Conservation (phyloP, 2,113 vertebrate genomes). For the Oryzias javanicus region DNA sequence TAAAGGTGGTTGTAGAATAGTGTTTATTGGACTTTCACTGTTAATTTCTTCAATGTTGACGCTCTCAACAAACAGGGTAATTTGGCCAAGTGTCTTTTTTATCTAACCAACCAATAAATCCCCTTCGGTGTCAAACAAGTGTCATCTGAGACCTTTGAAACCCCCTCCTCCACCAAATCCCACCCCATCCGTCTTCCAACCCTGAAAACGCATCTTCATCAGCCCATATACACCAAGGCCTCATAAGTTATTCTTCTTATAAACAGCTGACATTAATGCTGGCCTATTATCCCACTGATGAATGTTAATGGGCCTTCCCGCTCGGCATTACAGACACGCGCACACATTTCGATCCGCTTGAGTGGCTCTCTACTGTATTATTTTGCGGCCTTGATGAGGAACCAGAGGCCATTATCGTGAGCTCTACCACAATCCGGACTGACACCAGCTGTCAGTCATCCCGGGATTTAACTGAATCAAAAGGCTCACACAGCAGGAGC, state of each 20-base stretch:
- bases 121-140: slow-evolving; percentile 32
- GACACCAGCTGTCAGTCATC: slow-evolving; percentile 58
- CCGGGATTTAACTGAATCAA: slow-evolving; percentile 35
- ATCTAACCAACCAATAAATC: slow-evolving; percentile 41
- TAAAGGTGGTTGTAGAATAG: neutral
- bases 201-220: slow-evolving; percentile 14
- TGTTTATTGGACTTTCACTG: too few relatives aligned
- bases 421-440: slow-evolving; percentile 32
- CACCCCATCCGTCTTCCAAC: neutral
- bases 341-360: slow-evolving; percentile 40
- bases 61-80: too few relatives aligned
- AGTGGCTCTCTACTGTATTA: slow-evolving; percentile 50
- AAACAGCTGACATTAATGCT: slow-evolving; percentile 67
- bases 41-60: too few relatives aligned
- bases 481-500: neutral
- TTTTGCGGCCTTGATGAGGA: slow-evolving; percentile 52
- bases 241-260: slow-evolving; percentile 65
- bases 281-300: slow-evolving; percentile 63
- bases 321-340: slow-evolving; percentile 26
- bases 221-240: slow-evolving; percentile 46
- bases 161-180: neutral
- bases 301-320: slow-evolving; percentile 64
- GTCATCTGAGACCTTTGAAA: slow-evolving; percentile 6
- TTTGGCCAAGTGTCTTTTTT: slow-evolving; percentile 19
- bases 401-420: slow-evolving; percentile 48